Base-by-base conservation (phyloP, 2,797 vertebrate genomes). In the Oophaga sylvatica region DNA sequence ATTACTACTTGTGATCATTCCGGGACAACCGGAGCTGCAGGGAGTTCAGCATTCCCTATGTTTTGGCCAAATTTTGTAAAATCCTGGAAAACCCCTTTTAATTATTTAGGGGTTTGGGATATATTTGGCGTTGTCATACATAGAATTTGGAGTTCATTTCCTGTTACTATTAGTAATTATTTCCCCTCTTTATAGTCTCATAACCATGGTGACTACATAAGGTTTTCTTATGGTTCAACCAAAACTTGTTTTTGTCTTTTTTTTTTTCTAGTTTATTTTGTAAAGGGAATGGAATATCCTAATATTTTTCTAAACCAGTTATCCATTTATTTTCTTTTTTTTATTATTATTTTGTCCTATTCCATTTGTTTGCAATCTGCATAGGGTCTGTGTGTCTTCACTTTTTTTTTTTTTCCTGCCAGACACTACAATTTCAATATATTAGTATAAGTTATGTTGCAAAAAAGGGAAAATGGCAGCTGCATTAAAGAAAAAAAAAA, bases 371-470 rank as follows among this genome's bases (percentile, higher is more conserved):
- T 80, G 17, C 4, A 1, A 7, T 80, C 8, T 5, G 48, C 60
- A 16, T 29, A 2, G 59, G 15, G 57, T 56, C 15, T 77, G 1
- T 78, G 12, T 57, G 11, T 77, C 56, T 13, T 16, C 29, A 5
- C 29, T 31, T 53, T 53, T 4, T 31, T 78, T 35, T 45, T 41
- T 41, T 63, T 60, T 63, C 41, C 59, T 15, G 62, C 29, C 59
- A 48, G 45, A 81, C 79, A 81, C 79, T 81, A 81, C 62, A 45
- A 48, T 41, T 81, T 80, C 19, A 20, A 31, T 59, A 78, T 26
- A 57, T 56, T 79, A 59, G 77, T 90, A 15, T 53, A 90, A 80
- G 85, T 93, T 93, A 92, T 92, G 90, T 90, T 92, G 92, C 90
- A 88, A 92, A 91, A 91, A 91, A 88, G 90, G 84, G 90, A 91